Evolutionary conservation across 2,113 vertebrate genomes (phyloP).

Genomic region (Hippocampus comes): DNA sequence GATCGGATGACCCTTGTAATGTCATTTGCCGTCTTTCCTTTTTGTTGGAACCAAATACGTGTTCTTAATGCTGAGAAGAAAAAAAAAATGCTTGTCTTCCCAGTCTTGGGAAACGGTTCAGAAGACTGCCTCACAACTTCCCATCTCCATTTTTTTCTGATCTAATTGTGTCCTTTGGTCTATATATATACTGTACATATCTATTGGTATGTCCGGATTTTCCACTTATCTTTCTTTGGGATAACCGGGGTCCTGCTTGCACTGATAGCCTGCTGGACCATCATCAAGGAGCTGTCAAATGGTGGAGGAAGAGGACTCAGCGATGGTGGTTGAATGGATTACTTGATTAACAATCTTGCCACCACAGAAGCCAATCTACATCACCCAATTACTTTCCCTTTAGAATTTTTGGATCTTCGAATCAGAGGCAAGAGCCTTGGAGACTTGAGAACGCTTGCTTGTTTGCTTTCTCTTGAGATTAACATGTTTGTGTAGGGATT

Average conservation of each 20-base stretch:
- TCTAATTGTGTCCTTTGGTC: constrained; percentile 27
- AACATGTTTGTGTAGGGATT: constrained; percentile 31
- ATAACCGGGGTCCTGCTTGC: constrained; percentile 51
- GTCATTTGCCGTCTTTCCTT: constrained; percentile 4
- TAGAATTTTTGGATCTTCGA: not conserved
- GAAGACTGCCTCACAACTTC: constrained; percentile 10
- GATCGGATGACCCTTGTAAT: constrained; percentile 44
- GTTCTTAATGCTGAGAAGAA: not conserved
- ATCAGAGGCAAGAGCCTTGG: constrained; percentile 9
- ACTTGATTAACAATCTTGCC: constrained; percentile 40
- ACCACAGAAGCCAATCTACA: constrained; percentile 14
- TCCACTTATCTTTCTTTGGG: constrained; percentile 34
- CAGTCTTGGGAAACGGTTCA: constrained; percentile 1
- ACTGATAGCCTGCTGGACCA: constrained; percentile 51
- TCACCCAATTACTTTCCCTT: constrained; percentile 5
- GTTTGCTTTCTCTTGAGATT: constrained; percentile 44
- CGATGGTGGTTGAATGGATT: constrained; percentile 2
- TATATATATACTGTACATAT: constrained; percentile 21
- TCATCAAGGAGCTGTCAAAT: constrained; percentile 26
- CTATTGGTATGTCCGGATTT: constrained; percentile 38
- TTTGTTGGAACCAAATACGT: constrained; percentile 20
- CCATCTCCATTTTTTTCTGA: constrained; percentile 25
- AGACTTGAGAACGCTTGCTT: constrained; percentile 17
- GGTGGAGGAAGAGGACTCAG: not conserved
- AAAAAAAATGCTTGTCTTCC: constrained; percentile 1